These are phyloP conservation scores for Gastrophysa polygoni DNA, from an alignment of 2,888 invertebrate species.

Conservation along the genomic window DNA sequence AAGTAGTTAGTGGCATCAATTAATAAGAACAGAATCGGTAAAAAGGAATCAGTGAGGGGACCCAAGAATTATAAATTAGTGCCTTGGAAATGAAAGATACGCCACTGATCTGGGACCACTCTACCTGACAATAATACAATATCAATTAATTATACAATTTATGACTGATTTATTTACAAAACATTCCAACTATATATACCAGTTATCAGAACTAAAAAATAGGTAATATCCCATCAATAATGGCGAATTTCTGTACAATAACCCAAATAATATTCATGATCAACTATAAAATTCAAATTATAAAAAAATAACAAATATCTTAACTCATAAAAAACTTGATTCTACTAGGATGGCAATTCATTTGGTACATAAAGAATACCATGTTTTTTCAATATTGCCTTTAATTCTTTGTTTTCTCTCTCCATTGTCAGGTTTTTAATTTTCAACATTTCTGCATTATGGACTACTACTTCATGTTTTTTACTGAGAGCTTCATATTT, in stretches of 20 bases:
- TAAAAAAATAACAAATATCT: conserved; percentile 23
- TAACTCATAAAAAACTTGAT: conserved; percentile 7
- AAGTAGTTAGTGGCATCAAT: no score
- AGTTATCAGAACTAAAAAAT: neutral
- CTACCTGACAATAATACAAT: no score
- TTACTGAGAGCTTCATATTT: conserved; percentile 66
- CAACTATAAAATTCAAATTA: conserved; percentile 11
- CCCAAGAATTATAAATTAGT: no score
- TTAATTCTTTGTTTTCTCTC: conserved; percentile 76
- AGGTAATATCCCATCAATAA: no score
- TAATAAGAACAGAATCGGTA: no score
- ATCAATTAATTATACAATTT: no score
- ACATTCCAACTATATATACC: neutral
- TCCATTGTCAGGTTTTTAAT: conserved; percentile 75
- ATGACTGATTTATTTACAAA: neutral
- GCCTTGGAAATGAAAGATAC: no score
- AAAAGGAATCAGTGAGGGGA: no score
- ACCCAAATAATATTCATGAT: conserved; percentile 12
- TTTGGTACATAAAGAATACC: conserved; percentile 58
- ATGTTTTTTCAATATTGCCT: conserved; percentile 70
- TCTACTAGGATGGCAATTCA: conserved; percentile 20
- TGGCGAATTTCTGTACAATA: conserved; percentile 24
- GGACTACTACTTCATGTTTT: conserved; percentile 75
- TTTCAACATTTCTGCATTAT: conserved; percentile 73
- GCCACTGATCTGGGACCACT: no score